Evolutionary conservation across 2,113 vertebrate species (phyloP), one percentile per base, ranked within the genome.

Genomic region (Equus przewalskii): DNA sequence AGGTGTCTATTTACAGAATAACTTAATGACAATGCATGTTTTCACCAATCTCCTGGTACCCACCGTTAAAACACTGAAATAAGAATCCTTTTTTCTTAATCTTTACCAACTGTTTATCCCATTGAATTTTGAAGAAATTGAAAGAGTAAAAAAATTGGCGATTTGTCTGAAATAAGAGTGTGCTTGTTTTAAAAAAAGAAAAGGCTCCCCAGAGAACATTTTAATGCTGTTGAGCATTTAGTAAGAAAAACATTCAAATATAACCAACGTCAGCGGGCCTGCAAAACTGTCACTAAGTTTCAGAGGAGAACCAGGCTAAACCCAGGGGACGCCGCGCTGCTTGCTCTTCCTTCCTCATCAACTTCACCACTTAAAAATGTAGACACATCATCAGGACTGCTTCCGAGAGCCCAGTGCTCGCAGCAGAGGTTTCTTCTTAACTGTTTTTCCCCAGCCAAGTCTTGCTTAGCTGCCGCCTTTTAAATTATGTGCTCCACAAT

Each of bases 391-490:
- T 70, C 76, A 75, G 64, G 84, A 87, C 44, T 54, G 79, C 58
- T 72, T 96, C 67, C 69, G 72, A 90, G 72, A 62, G 60, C 54
- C 1, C 6, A 56, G 51, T 33, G 22, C 41, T 72, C 89, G 49
- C 75, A 86, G 83, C 18, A 24, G 30, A 69, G 80, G 30, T 49
- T 79, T 89, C 67, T 78, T 95, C 85, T 64, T 94, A 80, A 88
- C 75, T 86, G 18, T 91, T 65, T 97, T 78, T 76, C 93, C 72
- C 7, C 64, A 94, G 97, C 94, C 93, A 93, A 97, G 84, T 28
- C 58, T 15, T 4, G 36, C 91, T 91, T 62, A 33, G 41, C 41
- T 16, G 62, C 81, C 70, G 91, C 51, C 5, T 44, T 87, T 94
- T 91, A 82, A 82, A 92, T 87, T 67, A 80, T 60, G 87, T 93